Evolutionary conservation across 64 coral and sea anemone species (phyloP).

Genomic region (Anthopleura sola): DNA sequence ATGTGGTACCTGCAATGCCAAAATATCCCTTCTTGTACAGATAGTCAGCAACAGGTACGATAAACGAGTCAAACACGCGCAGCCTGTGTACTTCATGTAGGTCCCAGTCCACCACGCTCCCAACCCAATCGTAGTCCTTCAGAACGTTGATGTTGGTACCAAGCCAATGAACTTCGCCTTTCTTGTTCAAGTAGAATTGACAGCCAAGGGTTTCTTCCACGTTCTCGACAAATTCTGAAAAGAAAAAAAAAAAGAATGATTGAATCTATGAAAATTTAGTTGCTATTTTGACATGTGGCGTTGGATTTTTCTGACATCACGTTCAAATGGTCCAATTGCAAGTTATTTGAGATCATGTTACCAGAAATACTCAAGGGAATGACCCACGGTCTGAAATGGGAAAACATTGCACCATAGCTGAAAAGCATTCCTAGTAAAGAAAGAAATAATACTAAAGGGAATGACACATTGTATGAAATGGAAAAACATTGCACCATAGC

Average conservation of each 20-base stretch:
- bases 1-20: slow-evolving; percentile 38
- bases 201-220: slow-evolving; percentile 47
- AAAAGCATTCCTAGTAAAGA: neutral
- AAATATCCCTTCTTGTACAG: slow-evolving; percentile 55
- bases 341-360: too few relatives aligned
- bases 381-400: neutral
- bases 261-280: neutral
- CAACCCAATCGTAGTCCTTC: slow-evolving; percentile 49
- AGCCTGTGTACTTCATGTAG: slow-evolving; percentile 48
- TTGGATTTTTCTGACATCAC: too few relatives aligned
- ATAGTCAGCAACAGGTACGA: slow-evolving; percentile 50
- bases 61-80: slow-evolving; percentile 37
- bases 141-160: slow-evolving; percentile 56
- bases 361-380: too few relatives aligned
- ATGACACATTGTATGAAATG: neutral
- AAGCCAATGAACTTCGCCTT: slow-evolving; percentile 51
- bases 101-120: slow-evolving; percentile 66
- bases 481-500: neutral
- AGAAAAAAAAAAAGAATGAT: neutral
- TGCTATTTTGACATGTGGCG: neutral
- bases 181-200: slow-evolving; percentile 60
- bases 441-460: too few relatives aligned
- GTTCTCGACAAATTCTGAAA: slow-evolving; percentile 15
- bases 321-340: too few relatives aligned
- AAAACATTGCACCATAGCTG: neutral